These are phyloP conservation scores for Cirrhinus mrigala DNA, from an alignment of 2,797 vertebrate genomes.

Conservation along the genomic window DNA sequence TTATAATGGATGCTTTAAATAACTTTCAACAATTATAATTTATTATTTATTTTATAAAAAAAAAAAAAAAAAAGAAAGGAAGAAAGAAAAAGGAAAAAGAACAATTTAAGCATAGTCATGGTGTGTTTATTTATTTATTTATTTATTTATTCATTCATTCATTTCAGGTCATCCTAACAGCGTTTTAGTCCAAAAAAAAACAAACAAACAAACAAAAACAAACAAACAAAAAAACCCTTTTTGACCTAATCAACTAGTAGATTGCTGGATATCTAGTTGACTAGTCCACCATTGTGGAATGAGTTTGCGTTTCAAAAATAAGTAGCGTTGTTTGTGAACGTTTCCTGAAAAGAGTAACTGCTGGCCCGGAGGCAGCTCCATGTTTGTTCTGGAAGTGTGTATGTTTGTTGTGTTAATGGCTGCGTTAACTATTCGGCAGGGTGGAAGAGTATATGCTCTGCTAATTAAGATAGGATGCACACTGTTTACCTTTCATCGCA, in stretches of 20 bases:
- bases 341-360: slow-evolving; percentile 50
- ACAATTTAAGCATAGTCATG: no score
- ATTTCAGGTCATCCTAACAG: no score
- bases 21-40: no score
- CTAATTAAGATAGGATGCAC: slow-evolving; percentile 67
- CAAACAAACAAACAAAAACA: no score
- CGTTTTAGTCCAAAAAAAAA: no score
- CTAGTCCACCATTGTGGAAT: not conserved
- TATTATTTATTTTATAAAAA: no score
- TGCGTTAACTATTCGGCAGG: slow-evolving; percentile 42
- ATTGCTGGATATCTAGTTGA: not conserved
- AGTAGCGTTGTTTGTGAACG: not conserved
- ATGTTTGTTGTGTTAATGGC: slow-evolving; percentile 62
- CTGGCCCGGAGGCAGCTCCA: slow-evolving; percentile 24
- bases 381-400: slow-evolving; percentile 62
- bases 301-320: slow-evolving; percentile 22
- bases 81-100: no score
- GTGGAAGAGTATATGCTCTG: slow-evolving; percentile 62
- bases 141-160: no score
- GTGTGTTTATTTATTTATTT: no score
- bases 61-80: no score
- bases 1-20: no score
- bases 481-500: slow-evolving; percentile 61
- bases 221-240: not conserved
- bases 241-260: not conserved